phyloP scores from a whole-genome alignment of 2,797 vertebrate genomes.

The Pantherophis vulpinus region DNA sequence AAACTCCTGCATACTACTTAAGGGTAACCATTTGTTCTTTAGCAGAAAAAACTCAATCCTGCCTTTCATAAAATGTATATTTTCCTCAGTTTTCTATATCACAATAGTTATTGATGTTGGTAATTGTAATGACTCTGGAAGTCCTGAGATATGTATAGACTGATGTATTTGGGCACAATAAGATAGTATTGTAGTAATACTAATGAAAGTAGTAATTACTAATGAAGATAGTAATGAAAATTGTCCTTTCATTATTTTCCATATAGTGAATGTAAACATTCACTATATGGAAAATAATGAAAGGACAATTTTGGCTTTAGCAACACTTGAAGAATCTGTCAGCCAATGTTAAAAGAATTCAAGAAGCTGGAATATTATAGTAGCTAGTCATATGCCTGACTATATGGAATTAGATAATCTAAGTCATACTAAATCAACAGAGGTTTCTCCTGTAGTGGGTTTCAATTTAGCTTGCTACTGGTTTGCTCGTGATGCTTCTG shows the following conservation, averaged over 20 bases:
- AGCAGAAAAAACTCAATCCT: neutral
- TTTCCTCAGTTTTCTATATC: neutral
- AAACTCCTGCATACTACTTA: neutral
- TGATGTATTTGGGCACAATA: neutral
- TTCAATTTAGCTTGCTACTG: too few relatives aligned
- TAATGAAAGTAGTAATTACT: too few relatives aligned
- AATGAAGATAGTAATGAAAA: too few relatives aligned
- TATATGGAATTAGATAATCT: neutral
- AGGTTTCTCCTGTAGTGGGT: neutral
- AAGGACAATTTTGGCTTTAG: neutral
- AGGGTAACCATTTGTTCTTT: neutral
- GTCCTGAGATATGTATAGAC: neutral
- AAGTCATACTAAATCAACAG: neutral
- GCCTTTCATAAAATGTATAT: neutral
- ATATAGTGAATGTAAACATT: neutral
- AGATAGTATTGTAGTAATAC: neutral
- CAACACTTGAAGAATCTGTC: neutral
- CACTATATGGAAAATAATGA: neutral
- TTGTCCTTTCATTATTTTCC: too few relatives aligned
- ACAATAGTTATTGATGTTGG: neutral
- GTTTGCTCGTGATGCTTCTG: too few relatives aligned
- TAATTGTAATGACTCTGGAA: neutral
- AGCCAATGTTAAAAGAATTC: neutral
- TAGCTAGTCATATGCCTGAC: neutral
- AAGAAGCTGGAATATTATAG: neutral